Evolutionary conservation across 1,140 invertebrate genomes (phyloP), one percentile per base, ranked within the genome.

Genomic region (Trichogramma pretiosum): DNA sequence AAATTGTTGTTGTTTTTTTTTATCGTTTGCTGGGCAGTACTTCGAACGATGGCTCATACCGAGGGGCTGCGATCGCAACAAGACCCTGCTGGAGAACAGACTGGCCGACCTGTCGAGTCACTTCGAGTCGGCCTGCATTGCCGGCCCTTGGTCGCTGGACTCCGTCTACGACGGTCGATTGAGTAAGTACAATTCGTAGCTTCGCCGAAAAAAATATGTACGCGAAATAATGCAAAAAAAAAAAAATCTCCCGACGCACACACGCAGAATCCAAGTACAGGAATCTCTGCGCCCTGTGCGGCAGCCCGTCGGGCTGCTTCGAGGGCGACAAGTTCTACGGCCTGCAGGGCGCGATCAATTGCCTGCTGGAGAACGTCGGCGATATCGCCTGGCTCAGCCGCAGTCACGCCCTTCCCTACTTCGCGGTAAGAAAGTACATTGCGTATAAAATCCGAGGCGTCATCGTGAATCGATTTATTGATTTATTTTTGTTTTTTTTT

Each of bases 311-410:
- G 5, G 65, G 58, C 16, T 91, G 86, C 58, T 81, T 79, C 14
- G 64, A 68, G 0, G 70, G 69, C 22, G 90, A 93, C 62, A 82
- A 80, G 46, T 91, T 87, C 68, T 85, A 83, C 73, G 90, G 89
- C 2, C 75, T 82, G 39, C 73, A 80, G 36, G 90, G 90, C 7
- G 80, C 87, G 0, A 68, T 93, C 2, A 69, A 80, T 17, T 95
- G 91, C 60, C 65, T 94, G 10, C 79, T 79, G 13, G 82, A 85
- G 51, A 80, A 81, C 16, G 70, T 72, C 4, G 90, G 87, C 0
- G 84, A 92, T 56, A 75, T 91, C 10, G 84, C 85, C 21, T 93
- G 89, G 81, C 78, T 85, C 0, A 79, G 84, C 48, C 42, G 80
- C 84, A 58, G 75, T 79, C 2, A 58, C 60, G 5, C 58, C 73